Percentiles rank a stretch among this genome's conserved stretches.
Evolutionary conservation across 2,888 invertebrate genomes (phyloP).

Genomic region (Thalpophila matura): DNA sequence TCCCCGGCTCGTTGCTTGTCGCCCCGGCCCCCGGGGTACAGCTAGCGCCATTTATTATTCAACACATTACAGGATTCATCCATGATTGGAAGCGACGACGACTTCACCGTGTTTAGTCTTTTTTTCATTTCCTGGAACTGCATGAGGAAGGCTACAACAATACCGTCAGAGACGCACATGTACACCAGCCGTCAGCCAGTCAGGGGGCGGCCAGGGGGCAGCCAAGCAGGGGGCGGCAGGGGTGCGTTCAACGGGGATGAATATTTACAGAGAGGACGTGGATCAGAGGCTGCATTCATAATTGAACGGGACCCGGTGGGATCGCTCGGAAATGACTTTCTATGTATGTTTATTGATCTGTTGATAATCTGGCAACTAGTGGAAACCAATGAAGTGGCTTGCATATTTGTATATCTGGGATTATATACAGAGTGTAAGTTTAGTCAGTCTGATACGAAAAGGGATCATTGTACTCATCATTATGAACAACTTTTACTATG

Average conservation of each 20-base stretch:
- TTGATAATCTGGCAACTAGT: not conserved
- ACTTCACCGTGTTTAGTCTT: not conserved
- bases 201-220: not conserved
- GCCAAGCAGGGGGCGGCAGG: no score
- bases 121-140: constrained; percentile 4
- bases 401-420: no score
- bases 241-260: not conserved
- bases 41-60: constrained; percentile 52
- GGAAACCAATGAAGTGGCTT: not conserved
- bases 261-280: not conserved
- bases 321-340: constrained; percentile 2
- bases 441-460: no score
- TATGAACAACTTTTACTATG: no score
- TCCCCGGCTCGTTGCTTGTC: not conserved
- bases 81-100: constrained; percentile 28
- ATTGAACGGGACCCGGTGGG: not conserved
- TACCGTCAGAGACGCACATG: not conserved
- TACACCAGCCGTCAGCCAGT: not conserved
- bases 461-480: no score
- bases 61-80: constrained; percentile 45
- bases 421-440: no score
- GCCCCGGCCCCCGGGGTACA: not conserved
- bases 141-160: not conserved
- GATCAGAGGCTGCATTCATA: not conserved
- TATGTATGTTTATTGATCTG: constrained; percentile 11